phyloP scores from a whole-genome alignment of 2,797 vertebrate genomes.

The Myripristis murdjan region DNA sequence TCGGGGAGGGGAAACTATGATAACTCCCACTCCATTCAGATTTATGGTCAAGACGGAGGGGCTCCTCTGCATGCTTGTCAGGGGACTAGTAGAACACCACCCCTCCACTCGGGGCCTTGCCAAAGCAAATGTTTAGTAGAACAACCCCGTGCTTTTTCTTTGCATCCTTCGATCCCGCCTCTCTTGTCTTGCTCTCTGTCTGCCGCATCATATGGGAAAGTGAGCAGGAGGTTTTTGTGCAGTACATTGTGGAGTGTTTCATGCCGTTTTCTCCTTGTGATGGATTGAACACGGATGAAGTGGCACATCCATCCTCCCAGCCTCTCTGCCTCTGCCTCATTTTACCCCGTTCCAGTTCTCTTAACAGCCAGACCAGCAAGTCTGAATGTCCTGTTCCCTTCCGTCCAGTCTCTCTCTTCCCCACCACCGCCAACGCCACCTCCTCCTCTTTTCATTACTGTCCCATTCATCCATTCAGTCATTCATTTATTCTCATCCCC shows the following conservation, averaged over 20 bases:
- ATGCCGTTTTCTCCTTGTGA: constrained; percentile 10
- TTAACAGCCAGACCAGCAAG: constrained; percentile 34
- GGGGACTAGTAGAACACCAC: constrained; percentile 67
- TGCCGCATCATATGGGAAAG: constrained; percentile 63
- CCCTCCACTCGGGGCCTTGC: constrained; percentile 68
- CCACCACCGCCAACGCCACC: constrained; percentile 23
- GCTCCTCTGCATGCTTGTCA: constrained; percentile 78
- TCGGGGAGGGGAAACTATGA: constrained; percentile 69
- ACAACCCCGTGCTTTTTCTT: constrained; percentile 69
- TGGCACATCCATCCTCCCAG: constrained; percentile 7
- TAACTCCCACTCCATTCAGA: constrained; percentile 83
- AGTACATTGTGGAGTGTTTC: no score
- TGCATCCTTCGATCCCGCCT: constrained; percentile 61
- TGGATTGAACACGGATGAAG: constrained; percentile 25
- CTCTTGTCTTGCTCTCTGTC: constrained; percentile 15
- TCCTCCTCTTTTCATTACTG: constrained; percentile 71
- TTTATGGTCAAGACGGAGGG: constrained; percentile 80
- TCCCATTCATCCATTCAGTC: constrained; percentile 62
- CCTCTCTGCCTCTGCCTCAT: constrained; percentile 39
- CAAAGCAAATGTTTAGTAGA: constrained; percentile 82
- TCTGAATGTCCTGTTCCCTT: constrained; percentile 57
- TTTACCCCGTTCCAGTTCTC: constrained; percentile 43
- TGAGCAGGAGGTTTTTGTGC: constrained; percentile 36
- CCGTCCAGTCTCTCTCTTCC: constrained; percentile 17
- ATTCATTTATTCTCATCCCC: constrained; percentile 55